Evolutionary conservation across 2,113 vertebrate genomes (phyloP), one percentile per base, ranked within the genome.

Genomic region (Trichomycterus rosablanca): DNA sequence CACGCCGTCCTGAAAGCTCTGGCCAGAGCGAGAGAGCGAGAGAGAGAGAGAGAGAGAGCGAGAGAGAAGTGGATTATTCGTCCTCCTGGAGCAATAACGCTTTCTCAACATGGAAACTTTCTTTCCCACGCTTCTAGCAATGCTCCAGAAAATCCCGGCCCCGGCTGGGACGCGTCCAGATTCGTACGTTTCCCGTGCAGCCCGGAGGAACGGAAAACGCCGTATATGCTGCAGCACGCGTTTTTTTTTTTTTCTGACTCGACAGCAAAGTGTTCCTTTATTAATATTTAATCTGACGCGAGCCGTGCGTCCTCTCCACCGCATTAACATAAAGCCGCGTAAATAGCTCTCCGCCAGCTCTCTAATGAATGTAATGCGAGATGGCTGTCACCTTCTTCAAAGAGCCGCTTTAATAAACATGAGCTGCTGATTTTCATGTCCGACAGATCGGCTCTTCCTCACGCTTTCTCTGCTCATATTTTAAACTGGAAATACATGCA

Each of bases 51-150:
- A 59, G n/a, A 73, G 67, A 70, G 37, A 65, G 45, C 67, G 50
- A 78, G 70, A 69, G 72, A 80, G 69, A 67, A 79, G 69, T 66
- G 61, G 49, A 58, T 72, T 42, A 65, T 69, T 71, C 71, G 57
- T 79, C 70, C 66, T 79, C 64, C 53, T 6, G n/a, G 75, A 83
- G 63, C 59, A 45, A 60, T 63, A 63, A 61, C 28, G 44, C 52
- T 75, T 63, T 77, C 44, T 62, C 44, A 69, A 52, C 59, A 74
- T 73, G 61, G 48, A 76, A 59, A 74, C 56, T 35, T 60, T 44
- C 48, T 68, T 81, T 78, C 69, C 76, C 64, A 77, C 68, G 46
- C 73, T 75, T 74, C 24, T 16, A 72, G 54, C 35, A 32, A 46
- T 22, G 15, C 55, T 66, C 34, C 51, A 46, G 30, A 74, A 68